A percentile compares a stretch with the other conserved stretches of the same genome.
Conservation (phyloP, 1,140 invertebrate genomes). For the Mizuhopecten yessoensis region DNA sequence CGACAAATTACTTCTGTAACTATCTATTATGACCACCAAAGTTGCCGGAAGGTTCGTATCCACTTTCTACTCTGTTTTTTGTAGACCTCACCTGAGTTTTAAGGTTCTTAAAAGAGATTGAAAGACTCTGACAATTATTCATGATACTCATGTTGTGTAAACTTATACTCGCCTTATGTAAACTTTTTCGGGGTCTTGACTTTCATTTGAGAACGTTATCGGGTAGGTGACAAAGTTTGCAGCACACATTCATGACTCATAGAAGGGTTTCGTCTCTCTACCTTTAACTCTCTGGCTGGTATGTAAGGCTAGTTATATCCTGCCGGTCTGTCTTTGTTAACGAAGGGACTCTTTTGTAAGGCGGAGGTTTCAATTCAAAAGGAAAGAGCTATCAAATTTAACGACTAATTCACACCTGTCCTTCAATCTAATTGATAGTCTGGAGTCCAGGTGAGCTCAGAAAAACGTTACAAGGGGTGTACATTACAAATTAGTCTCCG, state of each 20-base stretch:
- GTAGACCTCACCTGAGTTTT: neutral
- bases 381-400: conserved; percentile 34
- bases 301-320: neutral
- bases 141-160: neutral
- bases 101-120: neutral
- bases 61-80: neutral
- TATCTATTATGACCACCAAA: neutral
- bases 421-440: conserved; percentile 21
- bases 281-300: neutral
- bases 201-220: conserved; percentile 23
- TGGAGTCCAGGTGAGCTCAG: conserved; percentile 29
- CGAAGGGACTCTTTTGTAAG: neutral
- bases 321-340: neutral
- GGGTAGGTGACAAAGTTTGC: neutral
- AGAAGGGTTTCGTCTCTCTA: neutral
- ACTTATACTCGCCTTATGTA: conserved; percentile 30
- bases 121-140: conserved; percentile 12
- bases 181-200: conserved; percentile 30
- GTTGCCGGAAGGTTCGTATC: neutral
- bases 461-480: conserved; percentile 27
- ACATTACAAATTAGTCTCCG: conserved; percentile 29
- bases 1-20: neutral
- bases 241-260: conserved; percentile 26
- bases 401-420: conserved; percentile 12
- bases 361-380: conserved; percentile 4